These are phyloP conservation scores for Drosophila kepulauana DNA, from an alignment of 1,140 invertebrate species.

Conservation along the genomic window DNA sequence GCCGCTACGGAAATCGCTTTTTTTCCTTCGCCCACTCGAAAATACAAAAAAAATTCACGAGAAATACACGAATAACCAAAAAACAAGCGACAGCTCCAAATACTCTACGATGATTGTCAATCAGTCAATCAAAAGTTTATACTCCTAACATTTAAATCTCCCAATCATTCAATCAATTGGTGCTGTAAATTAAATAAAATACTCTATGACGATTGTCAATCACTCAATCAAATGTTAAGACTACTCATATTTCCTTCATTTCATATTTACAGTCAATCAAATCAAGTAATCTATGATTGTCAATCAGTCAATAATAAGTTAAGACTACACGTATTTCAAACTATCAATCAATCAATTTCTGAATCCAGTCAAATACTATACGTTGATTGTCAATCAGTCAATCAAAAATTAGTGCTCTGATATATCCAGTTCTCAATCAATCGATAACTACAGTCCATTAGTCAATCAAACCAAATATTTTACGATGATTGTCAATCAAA, in stretches of 20 bases:
- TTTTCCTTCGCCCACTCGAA: slow-evolving; percentile 11
- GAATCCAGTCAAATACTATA: too few species aligned
- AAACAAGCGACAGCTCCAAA: neutral
- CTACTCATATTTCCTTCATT: too few species aligned
- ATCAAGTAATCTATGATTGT: neutral
- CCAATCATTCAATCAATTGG: neutral
- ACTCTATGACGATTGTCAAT: neutral
- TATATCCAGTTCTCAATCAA: too few species aligned
- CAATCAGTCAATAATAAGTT: neutral
- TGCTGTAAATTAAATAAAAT: too few species aligned
- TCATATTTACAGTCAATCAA: too few species aligned
- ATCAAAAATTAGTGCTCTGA: neutral
- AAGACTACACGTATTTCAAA: too few species aligned
- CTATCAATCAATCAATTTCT: too few species aligned
- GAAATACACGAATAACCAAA: neutral
- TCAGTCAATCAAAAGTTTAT: too few species aligned
- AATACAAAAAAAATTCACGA: slow-evolving; percentile 12
- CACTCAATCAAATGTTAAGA: neutral
- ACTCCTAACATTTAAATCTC: too few species aligned
- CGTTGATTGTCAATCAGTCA: neutral
- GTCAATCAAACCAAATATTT: neutral
- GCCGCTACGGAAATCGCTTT: slow-evolving; percentile 43
- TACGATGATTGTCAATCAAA: too few species aligned
- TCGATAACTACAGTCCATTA: neutral
- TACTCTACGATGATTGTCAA: slow-evolving; percentile 13